Percentiles rank a stretch among this genome's conserved stretches.
Evolutionary conservation across 2,113 vertebrate species (phyloP).

Genomic region (Heptranchias perlo): DNA sequence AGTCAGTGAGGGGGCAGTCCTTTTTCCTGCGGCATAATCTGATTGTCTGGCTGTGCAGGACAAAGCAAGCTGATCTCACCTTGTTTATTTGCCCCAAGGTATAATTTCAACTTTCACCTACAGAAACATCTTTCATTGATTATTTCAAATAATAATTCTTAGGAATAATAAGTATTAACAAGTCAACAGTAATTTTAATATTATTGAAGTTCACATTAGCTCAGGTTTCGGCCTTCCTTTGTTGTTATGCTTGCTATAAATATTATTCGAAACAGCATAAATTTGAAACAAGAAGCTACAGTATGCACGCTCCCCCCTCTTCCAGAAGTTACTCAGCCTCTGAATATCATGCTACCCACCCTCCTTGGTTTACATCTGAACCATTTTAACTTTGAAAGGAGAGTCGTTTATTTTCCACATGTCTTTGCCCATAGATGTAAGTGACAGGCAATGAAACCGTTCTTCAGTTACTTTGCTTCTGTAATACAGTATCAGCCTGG

Average conservation of each 20-base stretch:
- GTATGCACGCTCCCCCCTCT: not conserved
- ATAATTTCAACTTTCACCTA: constrained; percentile 6
- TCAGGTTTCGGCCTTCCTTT: not conserved
- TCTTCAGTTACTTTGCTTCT: constrained; percentile 3
- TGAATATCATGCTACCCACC: not conserved
- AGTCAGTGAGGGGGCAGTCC: not conserved
- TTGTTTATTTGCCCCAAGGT: not conserved
- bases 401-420: not conserved
- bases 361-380: not conserved
- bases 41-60: not conserved
- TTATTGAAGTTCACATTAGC: not conserved
- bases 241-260: not conserved
- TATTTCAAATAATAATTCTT: not conserved
- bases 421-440: not conserved
- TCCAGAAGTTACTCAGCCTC: not conserved
- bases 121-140: not conserved
- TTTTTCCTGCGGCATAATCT: not conserved
- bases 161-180: not conserved
- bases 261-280: not conserved
- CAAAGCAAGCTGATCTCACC: not conserved
- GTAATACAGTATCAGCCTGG: not conserved
- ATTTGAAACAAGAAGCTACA: not conserved
- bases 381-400: not conserved
- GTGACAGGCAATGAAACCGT: not conserved
- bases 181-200: not conserved